Evolutionary conservation across 1,140 invertebrate genomes (phyloP), one percentile per base, ranked within the genome.

Genomic region (Nasonia longicornis): DNA sequence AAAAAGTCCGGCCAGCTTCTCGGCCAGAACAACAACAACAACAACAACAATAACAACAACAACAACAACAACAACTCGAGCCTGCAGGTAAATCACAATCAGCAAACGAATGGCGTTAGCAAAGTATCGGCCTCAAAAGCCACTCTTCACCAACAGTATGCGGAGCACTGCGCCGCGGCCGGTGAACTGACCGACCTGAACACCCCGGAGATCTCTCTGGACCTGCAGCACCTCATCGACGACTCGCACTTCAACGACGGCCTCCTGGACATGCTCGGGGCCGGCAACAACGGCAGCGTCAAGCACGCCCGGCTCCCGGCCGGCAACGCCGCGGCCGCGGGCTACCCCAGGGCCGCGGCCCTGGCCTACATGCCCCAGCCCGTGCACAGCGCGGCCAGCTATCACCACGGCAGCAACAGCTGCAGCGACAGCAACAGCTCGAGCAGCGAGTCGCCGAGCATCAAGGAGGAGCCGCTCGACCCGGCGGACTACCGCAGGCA

Each of bases 301-400:
- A 90, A 89, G 76, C 92, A 91, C 81, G 86, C 89, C 1, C 89
- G 91, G 84, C 87, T 84, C 38, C 84, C 71, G 1, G 48, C 12
- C 20, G 6, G 12, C 42, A 31, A 76, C 6, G 12, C 8, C 0
- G n/a, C 48, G 2, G 16, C 11, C 2, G 1, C 26, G 26, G 71
- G 67, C 35, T 94, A 94, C 58, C 91, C 93, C 0, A 86, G 95
- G 70, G 94, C 94, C 1, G 45, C 81, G 0, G 72, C 82, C 16
- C 87, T 97, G 38, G 95, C 96, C 1, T 97, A 97, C 86, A 96
- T 97, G 95, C 96, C 96, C 0, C 96, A 97, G 87, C 96, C 96
- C 1, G 96, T 97, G 1, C 96, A 97, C 89, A 95, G 94, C 70
- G 95, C 95, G 4, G 94, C 95, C 12, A 94, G 93, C 14, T 96